Percentiles rank a stretch among this genome's conserved stretches.
Evolutionary conservation across 2,113 vertebrate genomes (phyloP).

Genomic region (Daphoenositta chrysoptera): DNA sequence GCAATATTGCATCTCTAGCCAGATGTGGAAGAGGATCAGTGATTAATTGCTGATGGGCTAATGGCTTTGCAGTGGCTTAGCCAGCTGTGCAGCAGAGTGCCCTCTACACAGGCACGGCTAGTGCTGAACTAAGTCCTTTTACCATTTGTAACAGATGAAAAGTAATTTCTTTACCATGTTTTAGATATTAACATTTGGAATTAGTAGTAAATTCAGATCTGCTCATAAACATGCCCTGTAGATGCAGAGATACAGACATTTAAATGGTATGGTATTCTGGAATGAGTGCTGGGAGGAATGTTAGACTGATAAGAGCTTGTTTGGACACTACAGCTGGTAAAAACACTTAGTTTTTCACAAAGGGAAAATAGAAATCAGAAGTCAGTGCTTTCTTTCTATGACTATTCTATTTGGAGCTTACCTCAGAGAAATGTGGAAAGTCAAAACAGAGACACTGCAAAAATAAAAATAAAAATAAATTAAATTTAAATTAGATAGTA

Average conservation of each 20-base stretch:
- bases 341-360: not conserved
- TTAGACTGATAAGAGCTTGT: not conserved
- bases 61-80: conserved; percentile 8
- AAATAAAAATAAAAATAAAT: not conserved
- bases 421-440: not conserved
- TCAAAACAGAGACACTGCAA: not conserved
- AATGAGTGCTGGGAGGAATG: not conserved
- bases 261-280: fast-evolving
- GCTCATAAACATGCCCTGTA: not conserved
- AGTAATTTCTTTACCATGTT: not conserved
- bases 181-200: not conserved
- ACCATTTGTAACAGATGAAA: not conserved
- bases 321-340: not conserved
- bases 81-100: not conserved
- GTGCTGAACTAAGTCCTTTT: not conserved
- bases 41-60: not conserved
- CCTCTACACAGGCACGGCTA: not conserved
- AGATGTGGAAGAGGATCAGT: conserved; percentile 9
- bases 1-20: not conserved
- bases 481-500: not conserved
- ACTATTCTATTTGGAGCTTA: not conserved
- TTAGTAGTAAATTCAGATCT: not conserved
- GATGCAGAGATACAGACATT: not conserved
- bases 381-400: not conserved
- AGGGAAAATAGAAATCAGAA: not conserved